These are phyloP conservation scores for Diaprepes abbreviatus DNA, from an alignment of 2,888 invertebrate genomes.

Conservation along the genomic window DNA sequence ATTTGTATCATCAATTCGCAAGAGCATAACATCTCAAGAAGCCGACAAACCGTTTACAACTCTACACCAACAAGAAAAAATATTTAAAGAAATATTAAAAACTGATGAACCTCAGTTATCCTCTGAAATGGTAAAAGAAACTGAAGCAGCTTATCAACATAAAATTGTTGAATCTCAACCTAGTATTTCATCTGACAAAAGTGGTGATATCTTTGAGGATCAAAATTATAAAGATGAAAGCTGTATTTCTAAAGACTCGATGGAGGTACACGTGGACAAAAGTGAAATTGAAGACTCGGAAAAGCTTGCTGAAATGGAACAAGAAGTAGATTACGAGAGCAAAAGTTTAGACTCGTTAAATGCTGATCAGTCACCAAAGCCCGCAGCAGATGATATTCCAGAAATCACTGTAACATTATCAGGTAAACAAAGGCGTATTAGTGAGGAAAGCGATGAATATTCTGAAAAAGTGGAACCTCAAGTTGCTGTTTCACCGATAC, in stretches of 20 bases:
- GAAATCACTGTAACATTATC: slow-evolving; percentile 67
- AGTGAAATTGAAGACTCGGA: slow-evolving; percentile 69
- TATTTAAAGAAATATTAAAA: neutral
- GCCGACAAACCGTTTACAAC: neutral
- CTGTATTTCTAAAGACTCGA: slow-evolving; percentile 65
- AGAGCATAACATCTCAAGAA: neutral
- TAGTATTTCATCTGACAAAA: slow-evolving; percentile 60
- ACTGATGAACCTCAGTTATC: neutral
- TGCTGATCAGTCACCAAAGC: slow-evolving; percentile 55
- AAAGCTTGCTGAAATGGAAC: slow-evolving; percentile 67
- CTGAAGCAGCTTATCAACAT: slow-evolving; percentile 55
- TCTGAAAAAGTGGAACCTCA: slow-evolving; percentile 51
- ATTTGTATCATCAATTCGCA: neutral
- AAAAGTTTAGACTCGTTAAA: slow-evolving; percentile 62
- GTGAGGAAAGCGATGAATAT: slow-evolving; percentile 66
- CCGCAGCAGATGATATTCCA: slow-evolving; percentile 61
- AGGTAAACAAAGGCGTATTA: slow-evolving; percentile 65
- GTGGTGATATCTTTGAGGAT: slow-evolving; percentile 44
- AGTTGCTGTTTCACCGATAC: slow-evolving; percentile 28
- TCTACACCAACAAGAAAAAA: neutral
- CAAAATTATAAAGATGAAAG: slow-evolving; percentile 57
- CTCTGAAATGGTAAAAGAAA: slow-evolving; percentile 52
- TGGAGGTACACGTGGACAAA: slow-evolving; percentile 70
- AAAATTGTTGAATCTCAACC: slow-evolving; percentile 62
- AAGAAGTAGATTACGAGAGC: slow-evolving; percentile 64